Percentiles rank a stretch among this genome's conserved stretches.
These are phyloP conservation scores for Drosophila algonquin DNA, from an alignment of 2,888 invertebrate genomes.

Conservation along the genomic window DNA sequence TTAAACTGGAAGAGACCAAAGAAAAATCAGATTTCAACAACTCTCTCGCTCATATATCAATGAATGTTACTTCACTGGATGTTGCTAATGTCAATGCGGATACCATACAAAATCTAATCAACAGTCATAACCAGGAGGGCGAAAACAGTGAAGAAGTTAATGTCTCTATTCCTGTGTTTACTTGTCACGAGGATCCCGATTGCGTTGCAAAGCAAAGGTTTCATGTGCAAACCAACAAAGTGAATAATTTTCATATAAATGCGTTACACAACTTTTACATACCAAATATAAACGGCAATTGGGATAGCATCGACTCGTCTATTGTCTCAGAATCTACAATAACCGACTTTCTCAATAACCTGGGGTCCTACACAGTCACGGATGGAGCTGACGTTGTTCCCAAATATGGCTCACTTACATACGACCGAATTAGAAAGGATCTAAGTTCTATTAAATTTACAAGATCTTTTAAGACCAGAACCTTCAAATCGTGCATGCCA, in stretches of 20 bases:
- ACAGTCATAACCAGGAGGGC: constrained; percentile 13
- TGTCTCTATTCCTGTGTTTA: constrained; percentile 36
- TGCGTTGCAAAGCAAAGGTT: constrained; percentile 81
- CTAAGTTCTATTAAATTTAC: constrained; percentile 70
- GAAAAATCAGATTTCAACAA: constrained; percentile 9
- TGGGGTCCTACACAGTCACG: constrained; percentile 45
- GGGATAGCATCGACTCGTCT: constrained; percentile 80
- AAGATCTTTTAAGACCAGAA: constrained; percentile 46
- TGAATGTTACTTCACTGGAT: constrained; percentile 1
- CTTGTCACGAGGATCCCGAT: constrained; percentile 75
- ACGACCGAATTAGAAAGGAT: constrained; percentile 81
- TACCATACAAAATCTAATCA: neutral
- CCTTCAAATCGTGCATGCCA: constrained; percentile 42
- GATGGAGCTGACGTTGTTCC: constrained; percentile 81
- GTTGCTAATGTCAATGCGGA: neutral
- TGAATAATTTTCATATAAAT: constrained; percentile 85
- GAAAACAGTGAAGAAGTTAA: constrained; percentile 15
- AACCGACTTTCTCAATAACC: constrained; percentile 17
- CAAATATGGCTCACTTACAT: constrained; percentile 78
- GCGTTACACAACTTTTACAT: constrained; percentile 85
- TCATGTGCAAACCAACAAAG: constrained; percentile 77
- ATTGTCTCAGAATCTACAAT: constrained; percentile 10
- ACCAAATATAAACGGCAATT: constrained; percentile 87
- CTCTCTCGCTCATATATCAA: neutral
- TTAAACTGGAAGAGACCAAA: constrained; percentile 9